A percentile compares a stretch with the other conserved stretches of the same genome.
Conservation (phyloP, 2,888 invertebrate genomes). For the Barypeithes pellucidus region DNA sequence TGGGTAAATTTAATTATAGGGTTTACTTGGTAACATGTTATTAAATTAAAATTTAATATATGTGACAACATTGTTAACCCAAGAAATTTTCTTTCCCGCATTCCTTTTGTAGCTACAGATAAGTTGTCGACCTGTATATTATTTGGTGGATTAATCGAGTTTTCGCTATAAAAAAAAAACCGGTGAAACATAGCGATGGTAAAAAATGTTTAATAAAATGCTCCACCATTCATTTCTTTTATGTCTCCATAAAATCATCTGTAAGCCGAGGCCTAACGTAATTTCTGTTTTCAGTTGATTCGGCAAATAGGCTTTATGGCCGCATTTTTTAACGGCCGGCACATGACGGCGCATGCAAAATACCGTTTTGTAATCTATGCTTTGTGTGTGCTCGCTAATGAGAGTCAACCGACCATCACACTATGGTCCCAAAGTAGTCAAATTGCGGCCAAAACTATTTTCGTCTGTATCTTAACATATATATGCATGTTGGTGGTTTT, state of each 20-base stretch:
- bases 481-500: no score
- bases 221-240: neutral
- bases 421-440: no score
- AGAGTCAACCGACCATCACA: constrained; percentile 1
- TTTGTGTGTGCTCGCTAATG: constrained; percentile 15
- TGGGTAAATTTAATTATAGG: no score
- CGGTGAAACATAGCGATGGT: neutral
- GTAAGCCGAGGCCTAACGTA: neutral
- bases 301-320: constrained; percentile 17
- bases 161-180: neutral
- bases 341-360: constrained; percentile 18
- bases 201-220: constrained; percentile 8
- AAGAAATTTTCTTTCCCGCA: no score
- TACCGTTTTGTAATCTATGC: constrained; percentile 10
- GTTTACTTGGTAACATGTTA: no score
- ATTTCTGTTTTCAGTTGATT: constrained; percentile 12
- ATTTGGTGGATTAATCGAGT: neutral
- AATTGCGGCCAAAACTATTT: no score
- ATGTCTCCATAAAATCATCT: constrained; percentile 10
- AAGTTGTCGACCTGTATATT: no score
- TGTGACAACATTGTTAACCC: no score
- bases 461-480: no score
- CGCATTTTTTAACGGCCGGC: constrained; percentile 16
- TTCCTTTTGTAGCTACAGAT: no score
- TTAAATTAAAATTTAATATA: no score